Percentiles rank a stretch among this genome's conserved stretches.
Conservation (phyloP, 2,888 invertebrate genomes). For the Trichogramma evanescens region DNA sequence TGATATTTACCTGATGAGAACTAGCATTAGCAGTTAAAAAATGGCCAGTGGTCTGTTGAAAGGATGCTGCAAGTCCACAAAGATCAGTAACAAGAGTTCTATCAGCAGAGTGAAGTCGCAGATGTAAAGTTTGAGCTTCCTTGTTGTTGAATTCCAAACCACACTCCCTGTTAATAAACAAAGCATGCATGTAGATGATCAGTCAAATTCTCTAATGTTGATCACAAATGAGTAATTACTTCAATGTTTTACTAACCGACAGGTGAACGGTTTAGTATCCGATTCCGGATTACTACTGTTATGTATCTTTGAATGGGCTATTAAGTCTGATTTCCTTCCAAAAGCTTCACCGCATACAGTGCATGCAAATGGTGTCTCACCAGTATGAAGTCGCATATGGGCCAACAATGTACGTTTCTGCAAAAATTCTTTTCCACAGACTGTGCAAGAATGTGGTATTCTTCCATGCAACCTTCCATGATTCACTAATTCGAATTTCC, state of each 20-base stretch:
- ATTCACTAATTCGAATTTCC: conserved; percentile 80
- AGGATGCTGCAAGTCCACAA: conserved; percentile 71
- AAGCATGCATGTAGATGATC: background rate
- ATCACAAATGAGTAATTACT: background rate
- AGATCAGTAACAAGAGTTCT: conserved; percentile 73
- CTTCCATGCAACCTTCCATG: conserved; percentile 75
- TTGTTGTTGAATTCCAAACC: conserved; percentile 61
- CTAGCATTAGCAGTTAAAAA: conserved; percentile 48
- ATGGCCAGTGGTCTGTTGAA: conserved; percentile 60
- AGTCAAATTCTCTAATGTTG: background rate
- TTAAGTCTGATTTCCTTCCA: conserved; percentile 63
- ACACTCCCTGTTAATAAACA: conserved; percentile 50
- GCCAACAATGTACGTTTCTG: conserved; percentile 75
- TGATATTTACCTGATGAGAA: conserved; percentile 40
- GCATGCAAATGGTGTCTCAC: conserved; percentile 67
- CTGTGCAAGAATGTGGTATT: conserved; percentile 73
- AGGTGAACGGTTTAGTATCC: conserved; percentile 45
- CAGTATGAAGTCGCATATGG: conserved; percentile 74
- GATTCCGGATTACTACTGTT: conserved; percentile 44
- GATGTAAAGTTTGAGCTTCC: conserved; percentile 72
- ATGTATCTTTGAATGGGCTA: conserved; percentile 55
- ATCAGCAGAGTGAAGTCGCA: conserved; percentile 73
- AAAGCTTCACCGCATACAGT: conserved; percentile 72
- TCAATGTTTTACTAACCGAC: conserved; percentile 45
- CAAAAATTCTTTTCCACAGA: conserved; percentile 78